Evolutionary conservation across 2,113 vertebrate genomes (phyloP).

Genomic region (Heloderma charlesbogerti): DNA sequence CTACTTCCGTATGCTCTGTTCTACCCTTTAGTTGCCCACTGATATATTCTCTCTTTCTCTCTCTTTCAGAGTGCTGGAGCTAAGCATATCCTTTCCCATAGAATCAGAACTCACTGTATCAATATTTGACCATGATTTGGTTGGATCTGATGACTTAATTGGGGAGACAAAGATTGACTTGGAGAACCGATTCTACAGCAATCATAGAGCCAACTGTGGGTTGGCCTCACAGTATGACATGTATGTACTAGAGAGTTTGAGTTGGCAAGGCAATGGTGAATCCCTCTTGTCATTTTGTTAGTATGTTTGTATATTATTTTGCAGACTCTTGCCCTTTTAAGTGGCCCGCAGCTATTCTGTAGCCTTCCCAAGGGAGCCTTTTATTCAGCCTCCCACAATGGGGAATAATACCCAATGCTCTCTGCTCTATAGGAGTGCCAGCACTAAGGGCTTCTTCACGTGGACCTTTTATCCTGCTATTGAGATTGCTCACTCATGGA

Average conservation of each 20-base stretch:
- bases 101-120: slow-evolving; percentile 87
- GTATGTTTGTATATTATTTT: background rate
- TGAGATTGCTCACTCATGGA: too few species aligned
- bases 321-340: background rate
- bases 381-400: background rate
- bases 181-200: slow-evolving; percentile 95
- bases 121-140: slow-evolving; percentile 90
- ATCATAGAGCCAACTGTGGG: slow-evolving; percentile 88
- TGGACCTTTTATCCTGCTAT: too few species aligned
- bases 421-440: background rate
- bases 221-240: slow-evolving; percentile 85
- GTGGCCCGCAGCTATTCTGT: background rate
- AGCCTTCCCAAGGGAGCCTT: background rate
- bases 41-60: background rate
- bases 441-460: too few species aligned
- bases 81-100: slow-evolving; percentile 88
- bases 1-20: background rate
- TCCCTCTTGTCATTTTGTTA: background rate
- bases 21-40: background rate
- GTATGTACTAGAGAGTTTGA: slow-evolving; percentile 75
- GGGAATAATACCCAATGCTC: background rate
- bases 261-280: background rate
- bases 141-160: slow-evolving; percentile 91
- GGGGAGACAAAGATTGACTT: slow-evolving; percentile 91
- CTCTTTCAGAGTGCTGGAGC: slow-evolving; percentile 86